Conservation (phyloP, 2,797 vertebrate genomes). For the Manis pentadactyla region DNA sequence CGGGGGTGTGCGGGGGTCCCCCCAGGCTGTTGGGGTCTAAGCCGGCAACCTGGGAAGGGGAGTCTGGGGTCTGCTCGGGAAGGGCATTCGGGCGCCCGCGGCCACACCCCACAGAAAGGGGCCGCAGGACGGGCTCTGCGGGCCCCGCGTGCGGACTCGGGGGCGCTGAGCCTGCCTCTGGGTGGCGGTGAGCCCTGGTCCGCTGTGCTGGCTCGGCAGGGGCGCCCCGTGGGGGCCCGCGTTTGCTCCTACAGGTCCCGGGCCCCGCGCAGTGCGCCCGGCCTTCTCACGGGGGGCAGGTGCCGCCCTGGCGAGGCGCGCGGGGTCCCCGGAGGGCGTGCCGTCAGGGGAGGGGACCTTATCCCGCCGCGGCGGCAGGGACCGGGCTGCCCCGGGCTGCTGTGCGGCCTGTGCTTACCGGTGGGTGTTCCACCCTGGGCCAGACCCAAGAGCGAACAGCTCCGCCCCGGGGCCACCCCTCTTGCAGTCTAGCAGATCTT, state of each 20-base stretch:
- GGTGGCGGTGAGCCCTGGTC: too few species aligned
- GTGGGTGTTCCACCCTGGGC: neutral
- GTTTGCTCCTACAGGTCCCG: neutral
- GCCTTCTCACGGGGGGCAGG: neutral
- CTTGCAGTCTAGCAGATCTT: neutral
- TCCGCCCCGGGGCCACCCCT: neutral
- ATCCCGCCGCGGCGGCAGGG: neutral
- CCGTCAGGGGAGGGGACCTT: neutral
- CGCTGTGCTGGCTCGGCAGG: neutral
- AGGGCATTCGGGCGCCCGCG: too few species aligned
- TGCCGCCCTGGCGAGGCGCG: neutral
- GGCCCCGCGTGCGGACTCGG: too few species aligned
- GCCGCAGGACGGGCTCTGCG: too few species aligned
- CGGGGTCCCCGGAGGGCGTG: neutral
- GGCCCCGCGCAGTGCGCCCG: neutral
- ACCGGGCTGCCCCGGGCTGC: neutral
- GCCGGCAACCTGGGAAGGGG: too few species aligned
- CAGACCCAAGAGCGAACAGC: accelerated
- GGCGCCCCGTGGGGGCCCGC: neutral
- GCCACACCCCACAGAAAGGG: too few species aligned
- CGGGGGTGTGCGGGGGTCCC: too few species aligned
- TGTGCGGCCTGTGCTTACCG: neutral
- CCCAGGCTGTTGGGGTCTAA: too few species aligned
- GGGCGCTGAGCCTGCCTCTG: too few species aligned
- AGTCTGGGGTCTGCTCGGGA: too few species aligned